A percentile compares a stretch with the other conserved stretches of the same genome.
phyloP scores from a whole-genome alignment of 2,888 invertebrate genomes.

The Caenorhabditis sulstoni region DNA sequence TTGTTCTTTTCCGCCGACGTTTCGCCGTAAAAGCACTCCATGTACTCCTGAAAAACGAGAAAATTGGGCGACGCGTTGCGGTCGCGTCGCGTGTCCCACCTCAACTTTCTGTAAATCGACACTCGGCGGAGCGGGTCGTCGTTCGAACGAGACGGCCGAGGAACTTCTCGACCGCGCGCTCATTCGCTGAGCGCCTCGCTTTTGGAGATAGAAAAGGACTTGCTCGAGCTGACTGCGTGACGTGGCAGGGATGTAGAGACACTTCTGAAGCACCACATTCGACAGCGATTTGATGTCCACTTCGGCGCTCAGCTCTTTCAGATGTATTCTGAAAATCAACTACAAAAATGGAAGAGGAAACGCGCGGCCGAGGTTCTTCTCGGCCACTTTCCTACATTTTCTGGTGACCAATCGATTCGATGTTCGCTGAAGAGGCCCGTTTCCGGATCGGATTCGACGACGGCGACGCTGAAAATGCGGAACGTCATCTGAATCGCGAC shows the following conservation, averaged over 20 bases:
- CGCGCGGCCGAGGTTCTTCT: too few species aligned
- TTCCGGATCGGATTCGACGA: constrained; percentile 8
- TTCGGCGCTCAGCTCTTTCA: constrained; percentile 88
- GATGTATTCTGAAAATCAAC: constrained; percentile 83
- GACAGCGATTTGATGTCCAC: constrained; percentile 89
- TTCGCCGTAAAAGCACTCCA: constrained; percentile 93
- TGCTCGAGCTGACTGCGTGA: constrained; percentile 91
- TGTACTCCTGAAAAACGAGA: constrained; percentile 88
- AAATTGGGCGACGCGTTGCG: not conserved
- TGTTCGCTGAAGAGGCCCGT: constrained; percentile 44
- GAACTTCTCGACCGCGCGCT: constrained; percentile 61
- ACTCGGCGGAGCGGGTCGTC: constrained; percentile 33
- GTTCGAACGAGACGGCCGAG: constrained; percentile 61
- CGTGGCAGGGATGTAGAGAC: constrained; percentile 88
- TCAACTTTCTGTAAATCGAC: constrained; percentile 67
- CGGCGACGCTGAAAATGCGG: not conserved
- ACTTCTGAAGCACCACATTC: constrained; percentile 90
- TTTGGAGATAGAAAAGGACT: constrained; percentile 90
- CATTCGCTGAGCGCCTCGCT: constrained; percentile 80
- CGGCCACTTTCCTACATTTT: too few species aligned
- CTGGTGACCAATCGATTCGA: constrained; percentile 34
- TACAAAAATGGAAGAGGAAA: too few species aligned
- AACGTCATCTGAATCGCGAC: not conserved
- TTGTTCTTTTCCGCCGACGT: constrained; percentile 89
- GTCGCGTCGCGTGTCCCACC: constrained; percentile 38